Evolutionary conservation across 2,888 invertebrate genomes (phyloP).

Genomic region (Xiphydria camelus): DNA sequence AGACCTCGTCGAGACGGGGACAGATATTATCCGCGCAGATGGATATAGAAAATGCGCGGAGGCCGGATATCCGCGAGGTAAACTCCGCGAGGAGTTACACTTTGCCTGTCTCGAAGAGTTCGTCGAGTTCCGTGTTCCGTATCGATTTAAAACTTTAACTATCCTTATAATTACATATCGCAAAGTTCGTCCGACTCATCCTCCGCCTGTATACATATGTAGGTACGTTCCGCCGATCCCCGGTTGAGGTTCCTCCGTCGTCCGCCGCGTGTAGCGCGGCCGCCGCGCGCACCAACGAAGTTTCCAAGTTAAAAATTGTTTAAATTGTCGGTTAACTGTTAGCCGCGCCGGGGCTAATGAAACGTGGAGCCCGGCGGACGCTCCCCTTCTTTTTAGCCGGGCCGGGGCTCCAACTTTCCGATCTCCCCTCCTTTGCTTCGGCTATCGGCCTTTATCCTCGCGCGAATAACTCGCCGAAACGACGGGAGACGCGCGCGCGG

Average conservation of each 20-base stretch:
- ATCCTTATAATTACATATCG: conserved; percentile 51
- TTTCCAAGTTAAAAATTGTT: conserved; percentile 55
- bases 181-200: conserved; percentile 38
- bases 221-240: neutral
- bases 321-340: conserved; percentile 54
- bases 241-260: neutral
- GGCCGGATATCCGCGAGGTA: too few relatives aligned
- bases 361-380: conserved; percentile 40
- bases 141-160: conserved; percentile 53
- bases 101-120: neutral
- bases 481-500: too few relatives aligned
- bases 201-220: too few relatives aligned
- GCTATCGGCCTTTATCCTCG: too few relatives aligned
- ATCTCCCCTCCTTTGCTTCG: conserved; percentile 21
- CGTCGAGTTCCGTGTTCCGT: conserved; percentile 29
- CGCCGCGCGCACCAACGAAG: conserved; percentile 24
- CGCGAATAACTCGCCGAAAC: neutral
- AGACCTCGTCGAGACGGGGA: neutral
- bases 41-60: too few relatives aligned
- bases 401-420: conserved; percentile 21
- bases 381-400: conserved; percentile 25
- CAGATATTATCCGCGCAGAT: too few relatives aligned
- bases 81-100: conserved; percentile 3
- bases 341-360: conserved; percentile 52
- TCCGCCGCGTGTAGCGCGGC: too few relatives aligned